A percentile compares a stretch with the other conserved stretches of the same genome.
These are phyloP conservation scores for Ailurus styani DNA, from an alignment of 2,113 vertebrate genomes.

Conservation along the genomic window DNA sequence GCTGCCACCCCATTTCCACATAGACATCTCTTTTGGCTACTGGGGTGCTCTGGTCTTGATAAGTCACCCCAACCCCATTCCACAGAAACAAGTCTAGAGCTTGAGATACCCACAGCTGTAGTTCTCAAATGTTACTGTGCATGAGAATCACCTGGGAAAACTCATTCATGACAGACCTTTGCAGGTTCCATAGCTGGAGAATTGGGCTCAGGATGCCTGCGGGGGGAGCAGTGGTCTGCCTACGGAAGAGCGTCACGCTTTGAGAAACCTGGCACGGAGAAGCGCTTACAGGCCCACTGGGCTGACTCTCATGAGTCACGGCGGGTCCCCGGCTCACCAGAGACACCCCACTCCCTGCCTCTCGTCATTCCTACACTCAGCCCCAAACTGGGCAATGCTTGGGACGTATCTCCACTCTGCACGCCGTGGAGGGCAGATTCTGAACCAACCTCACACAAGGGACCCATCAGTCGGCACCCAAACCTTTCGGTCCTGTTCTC, in stretches of 20 bases:
- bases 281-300: background rate
- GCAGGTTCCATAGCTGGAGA: background rate
- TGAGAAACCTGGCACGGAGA: background rate
- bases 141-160: background rate
- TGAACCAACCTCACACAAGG: background rate
- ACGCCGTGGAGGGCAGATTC: accelerated
- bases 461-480: too few species aligned
- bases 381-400: background rate
- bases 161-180: background rate
- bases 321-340: accelerated
- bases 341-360: background rate
- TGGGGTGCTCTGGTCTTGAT: background rate
- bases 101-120: background rate
- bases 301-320: background rate
- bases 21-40: background rate
- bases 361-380: background rate
- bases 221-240: accelerated
- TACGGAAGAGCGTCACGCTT: accelerated
- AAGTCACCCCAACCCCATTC: background rate
- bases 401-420: accelerated
- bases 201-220: background rate
- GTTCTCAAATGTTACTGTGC: background rate
- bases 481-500: background rate
- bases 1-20: background rate
- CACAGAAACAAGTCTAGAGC: background rate